Evolutionary conservation across 2,888 invertebrate species (phyloP).

Genomic region (Agrilus cyanescens): DNA sequence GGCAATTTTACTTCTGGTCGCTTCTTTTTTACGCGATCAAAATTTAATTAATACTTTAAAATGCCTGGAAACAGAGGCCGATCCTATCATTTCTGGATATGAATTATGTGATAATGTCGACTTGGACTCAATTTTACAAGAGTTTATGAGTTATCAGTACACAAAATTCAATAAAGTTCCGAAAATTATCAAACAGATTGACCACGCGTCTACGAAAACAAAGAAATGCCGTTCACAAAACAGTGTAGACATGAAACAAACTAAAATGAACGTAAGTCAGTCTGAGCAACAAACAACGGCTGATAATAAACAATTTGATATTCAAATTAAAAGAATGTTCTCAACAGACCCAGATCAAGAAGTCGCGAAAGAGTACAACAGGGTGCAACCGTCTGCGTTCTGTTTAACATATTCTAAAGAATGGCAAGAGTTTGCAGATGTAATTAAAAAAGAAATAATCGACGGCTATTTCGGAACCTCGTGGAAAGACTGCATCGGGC

Average conservation of each 20-base stretch:
- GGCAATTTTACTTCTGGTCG: constrained; percentile 51
- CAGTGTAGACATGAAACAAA: too few species aligned
- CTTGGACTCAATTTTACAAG: constrained; percentile 75
- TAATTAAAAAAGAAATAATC: constrained; percentile 53
- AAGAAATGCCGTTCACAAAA: too few species aligned
- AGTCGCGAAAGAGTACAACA: too few species aligned
- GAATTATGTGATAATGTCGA: constrained; percentile 86
- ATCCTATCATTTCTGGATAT: constrained; percentile 52
- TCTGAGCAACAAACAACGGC: constrained; percentile 11
- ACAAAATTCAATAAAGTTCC: constrained; percentile 80
- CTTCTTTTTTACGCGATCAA: constrained; percentile 54
- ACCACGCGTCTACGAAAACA: background rate
- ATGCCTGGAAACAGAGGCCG: constrained; percentile 57
- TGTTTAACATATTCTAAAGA: constrained; percentile 37
- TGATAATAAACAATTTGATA: constrained; percentile 10
- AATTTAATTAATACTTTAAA: constrained; percentile 53
- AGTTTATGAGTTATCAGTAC: constrained; percentile 78
- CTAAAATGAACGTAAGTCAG: too few species aligned
- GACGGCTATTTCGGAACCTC: constrained; percentile 52
- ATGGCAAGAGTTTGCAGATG: constrained; percentile 51
- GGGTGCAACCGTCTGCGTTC: too few species aligned
- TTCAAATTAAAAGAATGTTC: too few species aligned
- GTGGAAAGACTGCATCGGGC: constrained; percentile 75
- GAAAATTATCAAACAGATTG: constrained; percentile 53
- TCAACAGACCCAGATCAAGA: too few species aligned